Conservation (phyloP, 2,888 invertebrate genomes). For the Arctia plantaginis region DNA sequence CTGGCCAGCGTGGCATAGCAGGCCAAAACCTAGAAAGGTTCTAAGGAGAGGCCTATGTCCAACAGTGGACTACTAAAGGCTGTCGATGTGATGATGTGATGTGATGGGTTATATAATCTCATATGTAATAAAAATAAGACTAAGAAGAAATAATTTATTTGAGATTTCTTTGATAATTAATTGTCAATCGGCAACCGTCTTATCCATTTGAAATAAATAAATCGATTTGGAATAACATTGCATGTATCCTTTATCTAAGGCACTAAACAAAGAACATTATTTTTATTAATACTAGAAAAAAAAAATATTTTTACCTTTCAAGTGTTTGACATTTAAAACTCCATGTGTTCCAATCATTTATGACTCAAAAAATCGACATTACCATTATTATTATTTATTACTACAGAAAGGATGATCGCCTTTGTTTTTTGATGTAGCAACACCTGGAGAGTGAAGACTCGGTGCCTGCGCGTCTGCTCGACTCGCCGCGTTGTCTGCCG, state of each 20-base stretch:
- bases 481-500: slow-evolving; percentile 50
- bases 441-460: slow-evolving; percentile 9
- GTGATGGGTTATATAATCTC: no score
- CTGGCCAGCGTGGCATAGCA: no score
- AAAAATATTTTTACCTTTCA: neutral
- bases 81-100: no score
- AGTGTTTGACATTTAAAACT: neutral
- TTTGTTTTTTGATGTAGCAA: slow-evolving; percentile 16
- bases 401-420: neutral
- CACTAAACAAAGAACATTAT: neutral
- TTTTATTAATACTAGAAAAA: neutral
- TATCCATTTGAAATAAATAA: neutral
- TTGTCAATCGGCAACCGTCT: neutral
- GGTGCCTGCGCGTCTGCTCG: slow-evolving; percentile 50
- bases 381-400: slow-evolving; percentile 6
- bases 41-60: no score
- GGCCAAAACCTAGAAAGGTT: no score
- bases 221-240: neutral
- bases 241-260: neutral
- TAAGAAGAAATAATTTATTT: neutral
- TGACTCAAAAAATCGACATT: slow-evolving; percentile 7
- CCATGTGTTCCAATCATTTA: neutral
- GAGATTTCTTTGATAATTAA: neutral
- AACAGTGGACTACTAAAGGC: no score
- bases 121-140: neutral